A percentile compares a stretch with the other conserved stretches of the same genome.
phyloP scores from a whole-genome alignment of 2,888 invertebrate species.

The Drosophila hamatofila region DNA sequence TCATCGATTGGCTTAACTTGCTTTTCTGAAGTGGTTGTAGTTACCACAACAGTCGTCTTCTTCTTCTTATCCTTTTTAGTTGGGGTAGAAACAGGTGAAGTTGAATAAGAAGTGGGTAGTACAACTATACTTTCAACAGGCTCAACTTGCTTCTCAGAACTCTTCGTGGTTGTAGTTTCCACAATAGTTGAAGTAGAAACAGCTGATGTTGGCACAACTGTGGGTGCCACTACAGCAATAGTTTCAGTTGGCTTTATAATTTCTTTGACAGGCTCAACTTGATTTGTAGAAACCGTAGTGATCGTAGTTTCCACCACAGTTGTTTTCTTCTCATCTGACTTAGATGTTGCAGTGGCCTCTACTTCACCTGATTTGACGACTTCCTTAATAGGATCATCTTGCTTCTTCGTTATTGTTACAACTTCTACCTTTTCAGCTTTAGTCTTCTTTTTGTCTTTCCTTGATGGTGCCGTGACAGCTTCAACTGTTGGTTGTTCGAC shows the following conservation, averaged over 20 bases:
- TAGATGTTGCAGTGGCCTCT: constrained; percentile 12
- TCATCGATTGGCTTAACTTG: not conserved
- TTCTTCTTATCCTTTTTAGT: constrained; percentile 25
- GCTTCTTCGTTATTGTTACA: constrained; percentile 4
- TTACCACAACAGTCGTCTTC: constrained; percentile 17
- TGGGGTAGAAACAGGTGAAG: not conserved
- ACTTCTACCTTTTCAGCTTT: constrained; percentile 27
- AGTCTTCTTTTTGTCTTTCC: constrained; percentile 41
- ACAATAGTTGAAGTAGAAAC: constrained; percentile 11
- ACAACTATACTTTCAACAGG: not conserved
- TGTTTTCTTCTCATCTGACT: constrained; percentile 28
- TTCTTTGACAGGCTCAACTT: constrained; percentile 19
- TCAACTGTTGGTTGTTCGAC: constrained; percentile 15
- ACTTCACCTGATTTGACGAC: not conserved
- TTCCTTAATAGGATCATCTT: constrained; percentile 17
- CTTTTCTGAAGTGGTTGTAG: not conserved
- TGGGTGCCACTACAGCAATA: not conserved
- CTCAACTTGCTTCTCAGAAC: not conserved
- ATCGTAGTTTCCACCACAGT: constrained; percentile 27
- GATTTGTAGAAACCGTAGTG: not conserved
- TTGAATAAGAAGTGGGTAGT: constrained; percentile 1
- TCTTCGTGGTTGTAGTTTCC: constrained; percentile 14
- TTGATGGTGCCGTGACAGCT: constrained; percentile 16
- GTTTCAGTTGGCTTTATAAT: constrained; percentile 7
- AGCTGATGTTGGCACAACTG: constrained; percentile 4